phyloP scores from a whole-genome alignment of 2,797 vertebrate genomes.

The Sebastes itinus region DNA sequence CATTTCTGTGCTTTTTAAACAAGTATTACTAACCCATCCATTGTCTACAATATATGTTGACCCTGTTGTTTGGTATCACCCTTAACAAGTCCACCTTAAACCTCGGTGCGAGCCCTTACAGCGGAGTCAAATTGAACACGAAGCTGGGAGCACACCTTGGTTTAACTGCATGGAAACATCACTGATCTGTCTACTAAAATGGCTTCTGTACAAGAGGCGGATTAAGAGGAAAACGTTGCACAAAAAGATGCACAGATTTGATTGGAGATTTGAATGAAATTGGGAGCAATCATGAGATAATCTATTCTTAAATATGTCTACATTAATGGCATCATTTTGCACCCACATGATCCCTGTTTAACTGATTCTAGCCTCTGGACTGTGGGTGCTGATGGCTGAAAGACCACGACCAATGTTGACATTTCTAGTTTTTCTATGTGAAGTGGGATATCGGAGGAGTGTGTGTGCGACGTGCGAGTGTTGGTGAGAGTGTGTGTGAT shows the following conservation, averaged over 20 bases:
- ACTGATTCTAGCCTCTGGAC: slow-evolving; percentile 31
- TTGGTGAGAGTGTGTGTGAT: slow-evolving; percentile 20
- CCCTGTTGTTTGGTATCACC: slow-evolving; percentile 71
- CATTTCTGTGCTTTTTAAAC: slow-evolving; percentile 55
- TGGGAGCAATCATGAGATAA: background rate
- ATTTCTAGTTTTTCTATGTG: slow-evolving; percentile 55
- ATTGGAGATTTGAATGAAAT: slow-evolving; percentile 21
- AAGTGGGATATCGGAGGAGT: slow-evolving; percentile 44
- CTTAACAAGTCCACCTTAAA: slow-evolving; percentile 76
- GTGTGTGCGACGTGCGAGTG: slow-evolving; percentile 25
- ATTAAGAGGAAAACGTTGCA: slow-evolving; percentile 25
- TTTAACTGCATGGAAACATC: slow-evolving; percentile 78
- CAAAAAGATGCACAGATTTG: slow-evolving; percentile 12
- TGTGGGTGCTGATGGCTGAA: slow-evolving; percentile 42
- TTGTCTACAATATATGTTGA: slow-evolving; percentile 76
- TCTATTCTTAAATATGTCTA: background rate
- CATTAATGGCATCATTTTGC: background rate
- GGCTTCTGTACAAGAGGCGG: slow-evolving; percentile 67
- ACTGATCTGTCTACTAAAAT: slow-evolving; percentile 65
- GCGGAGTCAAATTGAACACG: background rate
- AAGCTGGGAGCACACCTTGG: slow-evolving; percentile 56
- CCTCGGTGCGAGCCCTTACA: slow-evolving; percentile 53
- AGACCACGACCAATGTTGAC: slow-evolving; percentile 52
- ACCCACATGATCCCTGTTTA: slow-evolving; percentile 36
- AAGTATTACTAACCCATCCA: slow-evolving; percentile 79